Base-by-base conservation (phyloP, 2,113 vertebrate species). In the Sinocyclocheilus grahami region DNA sequence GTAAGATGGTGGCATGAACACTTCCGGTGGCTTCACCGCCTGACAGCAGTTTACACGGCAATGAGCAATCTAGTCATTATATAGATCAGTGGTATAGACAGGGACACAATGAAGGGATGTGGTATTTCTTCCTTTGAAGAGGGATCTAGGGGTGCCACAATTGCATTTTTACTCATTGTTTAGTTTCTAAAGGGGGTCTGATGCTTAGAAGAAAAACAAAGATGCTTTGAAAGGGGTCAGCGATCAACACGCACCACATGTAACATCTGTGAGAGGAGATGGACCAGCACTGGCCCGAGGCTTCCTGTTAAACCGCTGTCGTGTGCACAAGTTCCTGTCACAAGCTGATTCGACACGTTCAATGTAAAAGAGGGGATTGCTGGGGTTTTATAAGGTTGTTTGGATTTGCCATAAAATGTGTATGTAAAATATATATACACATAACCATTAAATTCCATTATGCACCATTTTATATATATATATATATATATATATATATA, bases 241-340 rank as follows among this genome's bases (percentile, higher is more conserved):
- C 22, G 27, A 87, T 51, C 65, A 78, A 87, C 75, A 42, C 14
- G 33, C 24, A 78, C 48, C 27, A 1, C 4, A 9, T 76, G 48
- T n/a, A 6, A 87, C 83, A 89, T 79, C 67, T 84, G 85, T 46
- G n/a, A 76, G 39, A 86, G 82, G 71, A 51, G 82, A 79, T 30
- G 78, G 72, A 67, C 81, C 80, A 77, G 75, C 30, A 10, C 11
- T 67, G 42, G 48, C 33, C 77, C 11, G n/a, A 78, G 4, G 58
- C 85, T 88, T 89, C 89, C 89, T 85, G 86, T 78, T 63, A 30
- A 77, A 78, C 22, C 4, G 84, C 81, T 86, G 71, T 78, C 9
- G 0, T 81, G 71, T 83, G 69, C 18, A 46, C 72, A 22, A 77
- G 82, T 88, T 89, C 89, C 89, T 85, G 82, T 65, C 77, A 51